Evolutionary conservation across 2,797 vertebrate species (phyloP).

Genomic region (Spinus pinus): DNA sequence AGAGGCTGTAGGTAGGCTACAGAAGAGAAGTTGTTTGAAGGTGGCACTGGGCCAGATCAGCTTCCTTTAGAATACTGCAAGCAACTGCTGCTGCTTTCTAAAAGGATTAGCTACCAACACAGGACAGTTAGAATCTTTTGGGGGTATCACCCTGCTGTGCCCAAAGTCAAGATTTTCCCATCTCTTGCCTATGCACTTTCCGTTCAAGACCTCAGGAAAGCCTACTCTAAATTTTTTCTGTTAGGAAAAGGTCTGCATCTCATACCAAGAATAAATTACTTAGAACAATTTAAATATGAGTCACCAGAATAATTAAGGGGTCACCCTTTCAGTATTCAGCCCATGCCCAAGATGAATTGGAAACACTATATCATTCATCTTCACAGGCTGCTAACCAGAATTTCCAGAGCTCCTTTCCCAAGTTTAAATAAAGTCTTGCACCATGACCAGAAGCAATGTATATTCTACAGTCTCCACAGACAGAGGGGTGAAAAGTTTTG

Average conservation of each 20-base stretch:
- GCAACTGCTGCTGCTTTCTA: neutral
- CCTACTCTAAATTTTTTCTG: neutral
- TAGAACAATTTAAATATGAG: neutral
- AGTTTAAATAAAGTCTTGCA: neutral
- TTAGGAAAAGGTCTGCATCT: neutral
- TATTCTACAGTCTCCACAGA: neutral
- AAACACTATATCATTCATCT: neutral
- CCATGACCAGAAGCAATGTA: accelerated
- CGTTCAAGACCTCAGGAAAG: neutral
- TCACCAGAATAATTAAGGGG: neutral
- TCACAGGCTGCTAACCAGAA: neutral
- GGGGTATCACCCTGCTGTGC: neutral
- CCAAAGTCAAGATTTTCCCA: neutral
- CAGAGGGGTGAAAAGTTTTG: neutral
- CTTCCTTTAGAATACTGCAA: slow-evolving; percentile 42
- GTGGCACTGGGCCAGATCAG: slow-evolving; percentile 31
- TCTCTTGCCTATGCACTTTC: neutral
- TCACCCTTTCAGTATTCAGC: neutral
- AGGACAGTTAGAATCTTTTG: neutral
- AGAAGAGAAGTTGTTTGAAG: slow-evolving; percentile 31
- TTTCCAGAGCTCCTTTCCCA: neutral
- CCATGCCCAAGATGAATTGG: neutral
- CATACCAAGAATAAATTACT: neutral
- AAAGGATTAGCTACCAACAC: neutral
- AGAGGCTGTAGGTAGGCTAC: slow-evolving; percentile 17